Evolutionary conservation across 2,888 invertebrate genomes (phyloP), one percentile per base, ranked within the genome.

Genomic region (Sympetrum striolatum): DNA sequence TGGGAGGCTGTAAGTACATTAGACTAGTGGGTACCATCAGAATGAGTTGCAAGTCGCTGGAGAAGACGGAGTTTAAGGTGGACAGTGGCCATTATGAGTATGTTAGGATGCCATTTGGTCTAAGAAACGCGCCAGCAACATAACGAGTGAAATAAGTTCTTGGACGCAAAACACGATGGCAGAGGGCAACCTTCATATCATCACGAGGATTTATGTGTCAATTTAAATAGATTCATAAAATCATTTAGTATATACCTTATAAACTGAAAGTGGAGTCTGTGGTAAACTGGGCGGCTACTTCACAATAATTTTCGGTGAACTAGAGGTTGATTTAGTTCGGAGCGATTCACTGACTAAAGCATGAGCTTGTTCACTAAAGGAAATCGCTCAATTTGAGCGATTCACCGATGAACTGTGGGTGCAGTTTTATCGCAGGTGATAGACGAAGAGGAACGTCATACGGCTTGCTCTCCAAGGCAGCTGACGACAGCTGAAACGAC

Each of bases 81-180:
- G 48, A 44, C 1, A 53, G 48, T n/a, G 82, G n/a, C 53, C 82
- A 82, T 53, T 82, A 82, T n/a, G 82, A 82, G 4, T 39, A 15
- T 22, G n/a, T 6, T 8, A 5, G 82, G n/a, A 82, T 82, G 82
- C 44, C 48, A 5, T 82, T 82, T 39, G 82, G 82, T 6, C 1
- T 82, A 8, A n/a, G 48, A n/a, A 48, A n/a, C 14, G 48, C 82
- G 12, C 82, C 86, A 12, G 31, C n/a, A 22, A 86, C 86, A 18
- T 86, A 15, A 86, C 53, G 86, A 37, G 53, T 35, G 6, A 15
- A 2, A 53, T 58, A 0, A 2, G 53, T 2, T 2, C 4, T 2
- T 15, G 90, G 91, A 5, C 18, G 18, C 0, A 60, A 2, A 0
- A 14, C 0, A 22, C n/a, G 8, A 0, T 1, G 18, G 0, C 15